Conservation (phyloP, 2,113 vertebrate genomes). For the Pluvianellus socialis region DNA sequence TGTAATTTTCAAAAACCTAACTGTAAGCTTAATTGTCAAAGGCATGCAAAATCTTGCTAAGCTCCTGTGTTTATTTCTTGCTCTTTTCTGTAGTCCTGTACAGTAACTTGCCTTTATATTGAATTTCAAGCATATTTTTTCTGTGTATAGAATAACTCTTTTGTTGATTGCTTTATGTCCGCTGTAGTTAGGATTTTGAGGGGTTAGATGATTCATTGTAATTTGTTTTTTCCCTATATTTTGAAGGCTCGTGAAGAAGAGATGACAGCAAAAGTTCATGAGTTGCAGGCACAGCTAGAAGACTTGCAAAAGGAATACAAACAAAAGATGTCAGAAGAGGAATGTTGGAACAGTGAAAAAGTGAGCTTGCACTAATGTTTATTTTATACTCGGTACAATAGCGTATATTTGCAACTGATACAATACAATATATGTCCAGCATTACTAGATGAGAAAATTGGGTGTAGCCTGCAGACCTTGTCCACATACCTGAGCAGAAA, state of each 20-base stretch:
- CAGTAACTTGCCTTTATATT: background rate
- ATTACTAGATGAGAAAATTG: background rate
- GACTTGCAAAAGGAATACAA: slow-evolving; percentile 75
- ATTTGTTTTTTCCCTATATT: background rate
- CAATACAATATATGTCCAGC: too few relatives aligned
- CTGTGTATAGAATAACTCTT: background rate
- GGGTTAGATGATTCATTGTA: background rate
- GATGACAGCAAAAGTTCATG: slow-evolving; percentile 89
- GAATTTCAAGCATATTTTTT: background rate
- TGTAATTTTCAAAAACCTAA: background rate
- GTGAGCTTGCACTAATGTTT: slow-evolving; percentile 61
- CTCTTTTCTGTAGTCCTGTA: background rate
- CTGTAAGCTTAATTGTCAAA: background rate
- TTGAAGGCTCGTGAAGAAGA: slow-evolving; percentile 91
- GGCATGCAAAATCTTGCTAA: background rate
- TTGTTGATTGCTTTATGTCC: background rate
- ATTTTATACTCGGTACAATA: background rate
- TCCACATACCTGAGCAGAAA: background rate
- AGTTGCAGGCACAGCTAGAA: slow-evolving; percentile 86
- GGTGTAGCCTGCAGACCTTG: background rate
- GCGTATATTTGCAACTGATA: background rate
- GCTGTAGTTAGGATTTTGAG: background rate
- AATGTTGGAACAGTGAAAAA: slow-evolving; percentile 61
- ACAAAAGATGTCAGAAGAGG: slow-evolving; percentile 55
- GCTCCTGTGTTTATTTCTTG: background rate